Percentiles rank a stretch among this genome's conserved stretches.
phyloP scores from a whole-genome alignment of 2,888 invertebrate genomes.

The Loripinus fragilis region DNA sequence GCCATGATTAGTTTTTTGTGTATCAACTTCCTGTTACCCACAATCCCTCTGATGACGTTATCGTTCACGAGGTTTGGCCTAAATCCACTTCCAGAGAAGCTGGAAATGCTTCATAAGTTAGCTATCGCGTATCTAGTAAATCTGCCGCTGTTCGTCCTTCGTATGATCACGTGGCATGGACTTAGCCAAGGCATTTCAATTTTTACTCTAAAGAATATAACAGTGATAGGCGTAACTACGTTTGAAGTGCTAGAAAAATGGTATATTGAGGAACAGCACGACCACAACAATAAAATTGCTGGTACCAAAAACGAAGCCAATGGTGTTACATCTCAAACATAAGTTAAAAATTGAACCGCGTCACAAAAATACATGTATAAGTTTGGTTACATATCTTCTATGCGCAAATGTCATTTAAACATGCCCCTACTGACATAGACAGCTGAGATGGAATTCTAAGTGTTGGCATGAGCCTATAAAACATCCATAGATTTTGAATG shows the following conservation, averaged over 20 bases:
- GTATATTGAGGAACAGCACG: slow-evolving; percentile 12
- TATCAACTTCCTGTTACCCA: slow-evolving; percentile 86
- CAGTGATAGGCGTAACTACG: slow-evolving; percentile 84
- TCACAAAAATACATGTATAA: too few relatives aligned
- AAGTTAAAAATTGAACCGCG: too few relatives aligned
- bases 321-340: too few relatives aligned
- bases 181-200: slow-evolving; percentile 85
- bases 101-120: slow-evolving; percentile 82
- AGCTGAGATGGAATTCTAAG: too few relatives aligned
- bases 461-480: too few relatives aligned
- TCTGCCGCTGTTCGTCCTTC: slow-evolving; percentile 85
- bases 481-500: too few relatives aligned
- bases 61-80: slow-evolving; percentile 84
- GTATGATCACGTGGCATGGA: slow-evolving; percentile 85
- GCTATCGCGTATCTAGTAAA: slow-evolving; percentile 85
- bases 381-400: too few relatives aligned
- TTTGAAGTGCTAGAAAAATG: slow-evolving; percentile 68
- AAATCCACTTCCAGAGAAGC: slow-evolving; percentile 71
- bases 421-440: too few relatives aligned
- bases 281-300: slow-evolving; percentile 1
- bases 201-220: slow-evolving; percentile 86
- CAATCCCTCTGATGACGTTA: slow-evolving; percentile 85
- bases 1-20: slow-evolving; percentile 85
- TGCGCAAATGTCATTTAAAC: too few relatives aligned
- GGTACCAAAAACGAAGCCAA: too few relatives aligned